A percentile compares a stretch with the other conserved stretches of the same genome.
These are phyloP conservation scores for Rutpela maculata DNA, from an alignment of 2,888 invertebrate species.

Conservation along the genomic window DNA sequence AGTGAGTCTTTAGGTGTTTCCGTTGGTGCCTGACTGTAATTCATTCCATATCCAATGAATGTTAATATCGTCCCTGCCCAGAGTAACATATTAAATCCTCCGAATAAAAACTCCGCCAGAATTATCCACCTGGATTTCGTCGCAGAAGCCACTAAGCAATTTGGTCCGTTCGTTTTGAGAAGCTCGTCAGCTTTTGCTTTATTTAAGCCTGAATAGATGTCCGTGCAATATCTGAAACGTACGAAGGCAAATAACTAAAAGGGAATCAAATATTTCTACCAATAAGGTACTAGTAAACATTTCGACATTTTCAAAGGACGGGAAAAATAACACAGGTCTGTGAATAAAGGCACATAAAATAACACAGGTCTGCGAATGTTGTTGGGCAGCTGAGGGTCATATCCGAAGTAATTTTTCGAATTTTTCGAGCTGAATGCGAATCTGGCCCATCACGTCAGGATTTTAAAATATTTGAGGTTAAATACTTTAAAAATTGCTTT, in stretches of 20 bases:
- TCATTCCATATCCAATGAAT: constrained; percentile 76
- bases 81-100: constrained; percentile 83
- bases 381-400: no score
- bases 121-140: constrained; percentile 80
- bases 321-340: no score
- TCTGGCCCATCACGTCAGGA: no score
- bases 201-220: constrained; percentile 76
- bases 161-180: constrained; percentile 78
- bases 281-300: no score
- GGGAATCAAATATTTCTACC: neutral
- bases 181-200: constrained; percentile 76
- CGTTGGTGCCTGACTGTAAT: neutral
- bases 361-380: no score
- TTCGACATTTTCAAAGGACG: no score
- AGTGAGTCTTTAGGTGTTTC: neutral
- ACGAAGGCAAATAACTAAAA: neutral
- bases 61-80: constrained; percentile 82
- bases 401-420: no score
- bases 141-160: constrained; percentile 78
- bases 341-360: no score
- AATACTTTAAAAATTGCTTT: no score
- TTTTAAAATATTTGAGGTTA: no score
- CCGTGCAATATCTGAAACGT: constrained; percentile 72
- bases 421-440: no score
- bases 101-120: constrained; percentile 81